Base-by-base conservation (phyloP, 2,113 vertebrate species). In the Phylloscopus trochiloides region DNA sequence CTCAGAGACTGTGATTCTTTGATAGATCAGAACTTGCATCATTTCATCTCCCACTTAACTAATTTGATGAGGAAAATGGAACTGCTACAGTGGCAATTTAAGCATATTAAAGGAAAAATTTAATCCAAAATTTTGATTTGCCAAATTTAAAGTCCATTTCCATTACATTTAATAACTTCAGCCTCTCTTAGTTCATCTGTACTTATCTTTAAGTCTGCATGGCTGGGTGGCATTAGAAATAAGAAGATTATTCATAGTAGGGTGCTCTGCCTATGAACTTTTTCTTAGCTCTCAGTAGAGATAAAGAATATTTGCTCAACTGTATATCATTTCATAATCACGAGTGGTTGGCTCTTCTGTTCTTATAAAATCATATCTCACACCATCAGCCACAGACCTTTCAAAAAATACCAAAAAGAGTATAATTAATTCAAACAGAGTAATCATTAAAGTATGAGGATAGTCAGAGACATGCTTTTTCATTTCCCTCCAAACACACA, bases 171-270 rank as follows among this genome's bases (percentile, higher is more conserved):
- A 97, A 96, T 96, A 96, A 86, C 75, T 96, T 95, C 94, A 96
- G 88, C 63, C 92, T 86, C 92, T 88, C 93, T 95, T 70, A 92
- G 82, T 90, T 96, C 96, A 94, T 96, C 86, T 93, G 63, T 88
- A 93, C 87, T 96, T 94, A 97, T 95, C 91, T 94, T 96, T 94
- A 92, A 95, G 88, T 96, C 90, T 96, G 93, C 93, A 96, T 94
- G 94, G 75, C 88, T 96, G 93, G 79, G 90, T 88, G 82, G 88
- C 82, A 95, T 92, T 90, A 95, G 88, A 84, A 97, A 96, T 97
- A 96, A 97, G 94, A 88, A 89, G 90, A 95, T 95, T 96, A 97
- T 93, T 96, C 92, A 95, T 96, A 96, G 82, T 86, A 94, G 78
- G 85, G 63, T 92, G 67, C 79, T 90, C 72, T 93, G 81, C 66